These are phyloP conservation scores for Heteropelma amictum DNA, from an alignment of 2,888 invertebrate species.

Conservation along the genomic window DNA sequence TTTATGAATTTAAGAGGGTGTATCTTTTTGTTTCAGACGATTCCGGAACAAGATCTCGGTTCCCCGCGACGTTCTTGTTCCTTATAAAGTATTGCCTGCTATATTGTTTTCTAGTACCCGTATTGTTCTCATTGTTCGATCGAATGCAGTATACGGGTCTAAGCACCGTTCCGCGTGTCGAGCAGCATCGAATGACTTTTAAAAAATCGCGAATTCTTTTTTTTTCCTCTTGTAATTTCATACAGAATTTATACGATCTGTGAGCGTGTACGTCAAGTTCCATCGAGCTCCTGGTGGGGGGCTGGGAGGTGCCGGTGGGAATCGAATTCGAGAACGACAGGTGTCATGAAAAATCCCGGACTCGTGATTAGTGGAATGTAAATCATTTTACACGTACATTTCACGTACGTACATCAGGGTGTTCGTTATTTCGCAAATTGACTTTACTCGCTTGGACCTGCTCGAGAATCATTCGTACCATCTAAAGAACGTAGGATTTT, in stretches of 20 bases:
- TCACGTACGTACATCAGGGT: too few relatives aligned
- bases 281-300: background rate
- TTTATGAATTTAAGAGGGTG: background rate
- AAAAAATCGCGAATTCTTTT: slow-evolving; percentile 34
- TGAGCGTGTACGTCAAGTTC: background rate
- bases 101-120: slow-evolving; percentile 58
- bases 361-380: slow-evolving; percentile 41
- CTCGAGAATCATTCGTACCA: too few relatives aligned
- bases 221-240: background rate
- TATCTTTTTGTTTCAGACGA: background rate
- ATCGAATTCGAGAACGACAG: slow-evolving; percentile 45
- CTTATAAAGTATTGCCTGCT: slow-evolving; percentile 36
- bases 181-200: slow-evolving; percentile 57
- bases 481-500: too few relatives aligned
- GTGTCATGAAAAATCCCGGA: slow-evolving; percentile 41
- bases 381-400: slow-evolving; percentile 5
- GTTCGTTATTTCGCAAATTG: too few relatives aligned
- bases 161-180: slow-evolving; percentile 32
- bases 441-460: background rate
- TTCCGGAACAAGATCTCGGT: slow-evolving; percentile 34
- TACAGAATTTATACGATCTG: background rate
- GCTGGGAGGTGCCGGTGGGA: slow-evolving; percentile 21
- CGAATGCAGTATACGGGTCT: slow-evolving; percentile 28
- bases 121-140: slow-evolving; percentile 61
- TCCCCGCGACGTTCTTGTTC: slow-evolving; percentile 37